A percentile compares a stretch with the other conserved stretches of the same genome.
These are phyloP conservation scores for Panurus biarmicus DNA, from an alignment of 2,113 vertebrate species.

Conservation along the genomic window DNA sequence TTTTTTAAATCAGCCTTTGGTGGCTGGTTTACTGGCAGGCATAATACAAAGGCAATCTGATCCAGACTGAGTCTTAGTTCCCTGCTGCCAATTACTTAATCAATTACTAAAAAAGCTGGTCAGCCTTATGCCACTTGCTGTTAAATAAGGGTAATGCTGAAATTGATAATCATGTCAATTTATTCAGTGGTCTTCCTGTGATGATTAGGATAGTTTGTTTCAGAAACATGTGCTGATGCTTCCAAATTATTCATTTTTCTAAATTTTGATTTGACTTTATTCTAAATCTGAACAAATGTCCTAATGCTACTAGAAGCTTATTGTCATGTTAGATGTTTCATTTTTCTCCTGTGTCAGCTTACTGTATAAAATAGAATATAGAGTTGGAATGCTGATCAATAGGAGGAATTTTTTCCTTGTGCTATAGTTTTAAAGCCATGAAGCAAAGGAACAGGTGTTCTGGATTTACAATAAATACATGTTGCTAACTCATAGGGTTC, in stretches of 20 bases:
- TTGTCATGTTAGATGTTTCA: background rate
- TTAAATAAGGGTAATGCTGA: background rate
- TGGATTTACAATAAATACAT: background rate
- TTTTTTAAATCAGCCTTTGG: background rate
- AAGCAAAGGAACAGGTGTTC: background rate
- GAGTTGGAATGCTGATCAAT: background rate
- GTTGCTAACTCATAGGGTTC: background rate
- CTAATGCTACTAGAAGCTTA: background rate
- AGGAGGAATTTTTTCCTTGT: background rate
- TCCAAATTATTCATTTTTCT: background rate
- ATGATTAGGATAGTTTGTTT: background rate
- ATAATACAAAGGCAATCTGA: background rate
- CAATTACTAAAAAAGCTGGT: background rate
- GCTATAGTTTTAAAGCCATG: background rate
- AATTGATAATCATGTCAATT: background rate
- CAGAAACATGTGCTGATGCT: background rate
- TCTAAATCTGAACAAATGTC: background rate
- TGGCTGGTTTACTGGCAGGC: background rate
- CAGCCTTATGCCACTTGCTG: background rate
- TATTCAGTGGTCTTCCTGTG: background rate
- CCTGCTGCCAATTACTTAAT: background rate
- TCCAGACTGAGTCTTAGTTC: background rate
- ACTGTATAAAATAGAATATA: background rate
- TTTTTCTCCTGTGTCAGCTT: background rate
- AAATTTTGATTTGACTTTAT: background rate